These are phyloP conservation scores for Tyria jacobaeae DNA, from an alignment of 2,888 invertebrate genomes.

Conservation along the genomic window DNA sequence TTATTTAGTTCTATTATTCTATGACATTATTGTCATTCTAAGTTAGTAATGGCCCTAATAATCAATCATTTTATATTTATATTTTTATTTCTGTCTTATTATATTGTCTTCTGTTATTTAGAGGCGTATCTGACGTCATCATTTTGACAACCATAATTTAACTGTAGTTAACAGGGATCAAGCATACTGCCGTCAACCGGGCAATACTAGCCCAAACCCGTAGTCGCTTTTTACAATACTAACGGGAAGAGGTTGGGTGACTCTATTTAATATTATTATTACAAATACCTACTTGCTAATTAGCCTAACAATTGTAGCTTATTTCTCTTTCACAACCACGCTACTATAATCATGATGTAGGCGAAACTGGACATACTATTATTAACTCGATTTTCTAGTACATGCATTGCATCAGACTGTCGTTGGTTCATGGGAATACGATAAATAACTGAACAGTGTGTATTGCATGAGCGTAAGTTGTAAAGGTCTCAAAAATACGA, in stretches of 20 bases:
- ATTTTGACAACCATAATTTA: too few species aligned
- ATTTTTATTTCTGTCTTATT: neutral
- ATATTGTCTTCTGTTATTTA: too few species aligned
- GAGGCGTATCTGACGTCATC: too few species aligned
- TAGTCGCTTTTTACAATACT: too few species aligned
- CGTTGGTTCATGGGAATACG: slow-evolving; percentile 68
- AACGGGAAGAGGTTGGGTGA: too few species aligned
- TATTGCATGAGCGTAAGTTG: slow-evolving; percentile 36
- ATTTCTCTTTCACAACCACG: slow-evolving; percentile 7
- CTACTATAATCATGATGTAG: slow-evolving; percentile 17
- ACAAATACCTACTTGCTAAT: neutral
- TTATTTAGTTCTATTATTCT: neutral
- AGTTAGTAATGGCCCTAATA: neutral
- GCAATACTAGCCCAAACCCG: too few species aligned
- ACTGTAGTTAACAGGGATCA: too few species aligned
- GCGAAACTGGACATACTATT: slow-evolving; percentile 45
- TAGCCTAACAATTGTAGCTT: neutral
- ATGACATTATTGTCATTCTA: neutral
- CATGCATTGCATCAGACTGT: slow-evolving; percentile 61
- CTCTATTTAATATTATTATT: neutral
- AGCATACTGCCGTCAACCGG: too few species aligned
- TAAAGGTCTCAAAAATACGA: slow-evolving; percentile 24
- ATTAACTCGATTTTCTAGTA: slow-evolving; percentile 54
- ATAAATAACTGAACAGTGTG: slow-evolving; percentile 50
- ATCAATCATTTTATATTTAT: neutral